Evolutionary conservation across 1,140 invertebrate genomes (phyloP), one percentile per base, ranked within the genome.

Genomic region (Heliconius eleuchia): DNA sequence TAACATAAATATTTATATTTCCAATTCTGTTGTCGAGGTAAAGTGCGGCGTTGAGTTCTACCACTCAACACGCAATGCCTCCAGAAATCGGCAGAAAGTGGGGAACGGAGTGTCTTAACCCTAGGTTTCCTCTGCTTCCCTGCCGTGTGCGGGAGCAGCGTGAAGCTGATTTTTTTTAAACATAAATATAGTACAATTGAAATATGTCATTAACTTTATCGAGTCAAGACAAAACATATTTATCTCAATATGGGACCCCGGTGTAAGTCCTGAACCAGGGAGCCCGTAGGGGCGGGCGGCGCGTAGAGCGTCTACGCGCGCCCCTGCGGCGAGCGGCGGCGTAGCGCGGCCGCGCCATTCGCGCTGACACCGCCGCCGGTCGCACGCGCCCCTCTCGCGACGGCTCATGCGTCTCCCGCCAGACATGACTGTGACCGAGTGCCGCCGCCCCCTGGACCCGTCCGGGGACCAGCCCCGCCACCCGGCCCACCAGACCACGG

Each of bases 371-470:
- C 91, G 90, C 87, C 91, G 91, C 86, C 92, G 92, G 87, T 84
- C 89, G 86, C 92, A 92, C 89, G 89, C 92, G 92, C 89, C 81
- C 87, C 83, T 77, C 73, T 82, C 86, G 88, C 83, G 88, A 77
- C 86, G 89, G 88, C 86, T 85, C 86, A 91, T 89, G 89, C 88
- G 88, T 85, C 86, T 89, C 86, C 91, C 83, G 85, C 73, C 82
- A 79, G 88, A 87, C 79, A 94, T 92, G 92, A 94, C 92, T 86
- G 90, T 94, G 84, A 94, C 92, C 73, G 92, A 94, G 89, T 91
- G 88, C 84, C 88, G 85, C 80, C 89, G 85, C 77, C 72, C 86
- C 60, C 89, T 81, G 85, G 84, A 86, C 71, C 86, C 85, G 81
- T 72, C 66, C 78, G 80, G 79, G 73, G 82, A 83, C 60, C 87